Percentiles rank a stretch among this genome's conserved stretches.
Conservation (phyloP, 1,140 invertebrate species). For the Diprion similis region DNA sequence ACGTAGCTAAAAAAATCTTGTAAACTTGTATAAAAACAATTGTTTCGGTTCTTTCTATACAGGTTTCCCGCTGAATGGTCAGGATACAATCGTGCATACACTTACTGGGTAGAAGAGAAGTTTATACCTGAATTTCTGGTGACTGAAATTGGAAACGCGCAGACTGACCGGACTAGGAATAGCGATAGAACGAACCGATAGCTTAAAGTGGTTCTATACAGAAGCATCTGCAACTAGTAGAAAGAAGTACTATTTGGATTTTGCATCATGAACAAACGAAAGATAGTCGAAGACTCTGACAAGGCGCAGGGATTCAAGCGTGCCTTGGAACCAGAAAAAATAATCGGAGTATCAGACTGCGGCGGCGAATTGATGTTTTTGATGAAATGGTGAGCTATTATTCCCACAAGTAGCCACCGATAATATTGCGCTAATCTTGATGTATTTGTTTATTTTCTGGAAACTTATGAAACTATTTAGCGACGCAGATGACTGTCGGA, state of each 20-base stretch:
- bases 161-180: conserved; percentile 1
- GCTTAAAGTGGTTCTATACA: background rate
- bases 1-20: too few species aligned
- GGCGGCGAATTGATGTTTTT: conserved; percentile 90
- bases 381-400: conserved; percentile 79
- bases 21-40: too few species aligned
- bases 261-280: conserved; percentile 48
- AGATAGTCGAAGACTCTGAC: conserved; percentile 64
- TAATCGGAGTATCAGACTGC: conserved; percentile 87
- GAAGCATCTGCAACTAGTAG: conserved; percentile 1
- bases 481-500: background rate
- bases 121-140: conserved; percentile 1
- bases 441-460: conserved; percentile 19
- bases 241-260: background rate
- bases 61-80: too few species aligned
- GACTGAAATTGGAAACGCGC: background rate
- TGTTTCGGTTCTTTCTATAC: too few species aligned
- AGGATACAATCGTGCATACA: too few species aligned
- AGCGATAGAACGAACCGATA: too few species aligned
- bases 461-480: conserved; percentile 5
- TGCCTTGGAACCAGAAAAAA: conserved; percentile 81
- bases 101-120: background rate
- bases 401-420: conserved; percentile 12
- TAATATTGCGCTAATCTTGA: background rate
- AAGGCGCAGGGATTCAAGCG: conserved; percentile 79